phyloP scores from a whole-genome alignment of 2,888 invertebrate genomes.

The Syrista parreyssii region DNA sequence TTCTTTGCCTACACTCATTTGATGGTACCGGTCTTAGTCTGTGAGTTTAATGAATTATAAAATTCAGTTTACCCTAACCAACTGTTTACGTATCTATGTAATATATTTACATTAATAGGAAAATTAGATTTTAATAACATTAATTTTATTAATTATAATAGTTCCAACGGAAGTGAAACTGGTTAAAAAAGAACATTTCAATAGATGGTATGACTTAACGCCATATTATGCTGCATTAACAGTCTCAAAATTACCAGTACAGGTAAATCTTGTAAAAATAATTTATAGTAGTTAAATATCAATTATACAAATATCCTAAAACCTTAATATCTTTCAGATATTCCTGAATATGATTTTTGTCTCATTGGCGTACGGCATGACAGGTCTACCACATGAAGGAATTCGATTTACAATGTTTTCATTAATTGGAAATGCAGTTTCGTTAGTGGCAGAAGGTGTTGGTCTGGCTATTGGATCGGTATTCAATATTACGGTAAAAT shows the following conservation, averaged over 20 bases:
- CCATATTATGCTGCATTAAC: slow-evolving; percentile 76
- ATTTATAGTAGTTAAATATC: not conserved
- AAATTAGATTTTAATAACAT: not conserved
- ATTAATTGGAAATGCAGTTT: slow-evolving; percentile 75
- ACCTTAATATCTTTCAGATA: slow-evolving; percentile 62
- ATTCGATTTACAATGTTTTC: slow-evolving; percentile 77
- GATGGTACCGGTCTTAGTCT: slow-evolving; percentile 76
- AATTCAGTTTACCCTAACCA: not conserved
- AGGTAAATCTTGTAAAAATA: slow-evolving; percentile 47
- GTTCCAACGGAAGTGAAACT: slow-evolving; percentile 77
- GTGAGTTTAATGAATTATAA: slow-evolving; percentile 67
- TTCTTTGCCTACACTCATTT: slow-evolving; percentile 78
- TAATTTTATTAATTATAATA: slow-evolving; percentile 55
- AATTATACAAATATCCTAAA: not conserved
- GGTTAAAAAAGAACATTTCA: slow-evolving; percentile 77
- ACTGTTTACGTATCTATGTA: not conserved
- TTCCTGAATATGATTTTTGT: slow-evolving; percentile 72
- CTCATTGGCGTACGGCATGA: slow-evolving; percentile 73
- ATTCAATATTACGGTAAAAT: slow-evolving; percentile 74
- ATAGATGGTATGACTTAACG: slow-evolving; percentile 75
- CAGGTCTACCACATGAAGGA: slow-evolving; percentile 76
- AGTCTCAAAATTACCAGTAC: slow-evolving; percentile 72
- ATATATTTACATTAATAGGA: not conserved
- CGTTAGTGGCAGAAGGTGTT: slow-evolving; percentile 81
- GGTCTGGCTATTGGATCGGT: slow-evolving; percentile 81